These are phyloP conservation scores for Philypnodon macrostomus DNA, from an alignment of 2,797 vertebrate genomes.

Conservation along the genomic window DNA sequence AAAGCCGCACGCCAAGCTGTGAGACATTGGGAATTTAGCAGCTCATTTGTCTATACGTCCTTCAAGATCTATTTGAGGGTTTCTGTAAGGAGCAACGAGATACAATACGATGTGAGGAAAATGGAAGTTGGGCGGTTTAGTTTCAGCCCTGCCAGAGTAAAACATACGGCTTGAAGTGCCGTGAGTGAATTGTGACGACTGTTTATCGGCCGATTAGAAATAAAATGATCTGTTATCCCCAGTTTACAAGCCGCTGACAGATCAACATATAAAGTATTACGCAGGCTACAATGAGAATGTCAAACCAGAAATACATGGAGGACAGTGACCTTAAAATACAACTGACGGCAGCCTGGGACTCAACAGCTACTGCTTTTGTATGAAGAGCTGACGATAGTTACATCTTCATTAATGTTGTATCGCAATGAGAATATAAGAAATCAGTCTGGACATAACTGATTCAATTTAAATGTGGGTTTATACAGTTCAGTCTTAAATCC, in stretches of 20 bases:
- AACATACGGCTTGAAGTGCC: constrained; percentile 50
- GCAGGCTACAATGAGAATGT: neutral
- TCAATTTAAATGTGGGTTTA: too few relatives aligned
- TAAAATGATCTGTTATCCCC: constrained; percentile 6
- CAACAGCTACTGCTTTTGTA: too few relatives aligned
- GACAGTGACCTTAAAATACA: constrained; percentile 23
- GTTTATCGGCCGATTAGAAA: constrained; percentile 9
- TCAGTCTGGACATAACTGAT: too few relatives aligned
- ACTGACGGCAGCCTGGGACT: constrained; percentile 10
- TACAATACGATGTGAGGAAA: too few relatives aligned
- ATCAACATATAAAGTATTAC: constrained; percentile 20
- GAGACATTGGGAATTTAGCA: constrained; percentile 37
- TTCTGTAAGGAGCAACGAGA: constrained; percentile 28
- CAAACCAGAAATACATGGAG: constrained; percentile 17
- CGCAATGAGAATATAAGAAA: too few relatives aligned
- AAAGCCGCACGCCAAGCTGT: constrained; percentile 14
- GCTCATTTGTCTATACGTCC: constrained; percentile 58
- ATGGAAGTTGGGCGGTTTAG: constrained; percentile 11
- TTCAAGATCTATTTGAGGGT: constrained; percentile 76
- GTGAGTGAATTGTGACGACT: constrained; percentile 51
- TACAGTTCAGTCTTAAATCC: too few relatives aligned
- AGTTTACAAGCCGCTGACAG: constrained; percentile 19
- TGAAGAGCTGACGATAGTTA: too few relatives aligned
- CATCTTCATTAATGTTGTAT: too few relatives aligned
- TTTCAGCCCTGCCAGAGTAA: constrained; percentile 37